Evolutionary conservation across 2,888 invertebrate species (phyloP).

Genomic region (Strigamia transsilvanica): DNA sequence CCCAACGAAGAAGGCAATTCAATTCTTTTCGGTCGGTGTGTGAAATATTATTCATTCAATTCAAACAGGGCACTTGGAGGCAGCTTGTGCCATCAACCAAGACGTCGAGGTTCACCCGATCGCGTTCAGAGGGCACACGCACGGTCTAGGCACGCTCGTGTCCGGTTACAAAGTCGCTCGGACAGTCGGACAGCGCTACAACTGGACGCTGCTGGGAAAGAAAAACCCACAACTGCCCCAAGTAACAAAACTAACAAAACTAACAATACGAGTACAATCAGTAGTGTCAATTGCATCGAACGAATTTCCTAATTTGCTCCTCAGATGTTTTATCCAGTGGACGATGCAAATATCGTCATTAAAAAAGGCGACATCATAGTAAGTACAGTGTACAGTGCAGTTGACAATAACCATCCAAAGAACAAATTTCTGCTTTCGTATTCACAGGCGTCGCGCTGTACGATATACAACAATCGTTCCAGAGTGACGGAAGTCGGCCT

Average conservation of each 20-base stretch:
- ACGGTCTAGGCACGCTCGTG: slow-evolving; percentile 82
- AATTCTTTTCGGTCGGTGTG: too few relatives aligned
- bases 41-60: too few relatives aligned
- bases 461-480: slow-evolving; percentile 70
- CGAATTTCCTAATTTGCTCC: slow-evolving; percentile 51
- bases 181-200: slow-evolving; percentile 68
- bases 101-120: slow-evolving; percentile 90
- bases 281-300: too few relatives aligned
- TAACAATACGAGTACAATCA: too few relatives aligned
- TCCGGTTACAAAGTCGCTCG: slow-evolving; percentile 79
- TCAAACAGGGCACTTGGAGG: slow-evolving; percentile 90
- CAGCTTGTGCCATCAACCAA: slow-evolving; percentile 82
- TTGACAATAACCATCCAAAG: too few relatives aligned
- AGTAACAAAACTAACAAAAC: slow-evolving; percentile 55
- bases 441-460: slow-evolving; percentile 83
- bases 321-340: slow-evolving; percentile 93
- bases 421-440: slow-evolving; percentile 44
- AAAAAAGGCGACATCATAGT: slow-evolving; percentile 75
- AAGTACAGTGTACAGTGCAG: slow-evolving; percentile 60
- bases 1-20: not conserved
- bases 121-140: slow-evolving; percentile 94
- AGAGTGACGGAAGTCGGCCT: slow-evolving; percentile 64
- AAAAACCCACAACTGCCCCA: slow-evolving; percentile 82
- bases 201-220: slow-evolving; percentile 86
- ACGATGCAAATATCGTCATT: slow-evolving; percentile 71